A percentile compares a stretch with the other conserved stretches of the same genome.
These are phyloP conservation scores for Drosophila equinoxialis DNA, from an alignment of 1,140 invertebrate species.

Conservation along the genomic window DNA sequence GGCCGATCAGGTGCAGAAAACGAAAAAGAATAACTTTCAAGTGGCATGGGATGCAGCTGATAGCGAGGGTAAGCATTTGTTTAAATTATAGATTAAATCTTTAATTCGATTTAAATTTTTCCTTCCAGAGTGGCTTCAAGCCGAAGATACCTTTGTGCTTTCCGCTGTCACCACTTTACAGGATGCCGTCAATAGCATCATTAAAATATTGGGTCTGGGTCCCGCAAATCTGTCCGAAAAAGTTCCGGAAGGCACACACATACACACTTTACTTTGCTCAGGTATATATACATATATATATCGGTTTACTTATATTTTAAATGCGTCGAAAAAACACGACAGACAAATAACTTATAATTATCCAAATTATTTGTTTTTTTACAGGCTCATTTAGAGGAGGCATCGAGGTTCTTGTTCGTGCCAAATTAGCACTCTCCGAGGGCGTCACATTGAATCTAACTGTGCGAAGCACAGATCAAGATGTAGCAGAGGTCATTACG, in stretches of 20 bases:
- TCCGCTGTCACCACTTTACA: conserved; percentile 91
- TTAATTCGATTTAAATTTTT: too few relatives aligned
- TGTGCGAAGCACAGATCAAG: conserved; percentile 86
- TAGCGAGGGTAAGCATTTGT: conserved; percentile 71
- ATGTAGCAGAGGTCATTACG: conserved; percentile 92
- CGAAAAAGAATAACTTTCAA: conserved; percentile 91
- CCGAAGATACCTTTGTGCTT: conserved; percentile 96
- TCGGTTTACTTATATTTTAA: not conserved
- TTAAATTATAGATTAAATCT: not conserved
- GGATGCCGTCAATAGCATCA: conserved; percentile 94
- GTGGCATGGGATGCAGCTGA: conserved; percentile 88
- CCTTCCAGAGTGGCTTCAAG: conserved; percentile 86
- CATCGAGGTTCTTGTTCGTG: conserved; percentile 93
- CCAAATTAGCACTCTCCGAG: conserved; percentile 90
- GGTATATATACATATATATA: conserved; percentile 82
- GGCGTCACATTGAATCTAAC: conserved; percentile 90
- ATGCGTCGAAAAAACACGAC: conserved; percentile 9
- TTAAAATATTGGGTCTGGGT: conserved; percentile 94
- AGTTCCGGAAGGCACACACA: conserved; percentile 91
- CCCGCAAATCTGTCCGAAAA: conserved; percentile 93
- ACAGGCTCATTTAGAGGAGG: conserved; percentile 93
- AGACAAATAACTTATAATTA: conserved; percentile 2
- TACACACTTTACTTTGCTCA: conserved; percentile 91
- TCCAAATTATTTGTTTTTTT: not conserved
- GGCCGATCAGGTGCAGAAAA: conserved; percentile 95